Conservation (phyloP, 2,797 vertebrate genomes). For the Anguilla obscura region DNA sequence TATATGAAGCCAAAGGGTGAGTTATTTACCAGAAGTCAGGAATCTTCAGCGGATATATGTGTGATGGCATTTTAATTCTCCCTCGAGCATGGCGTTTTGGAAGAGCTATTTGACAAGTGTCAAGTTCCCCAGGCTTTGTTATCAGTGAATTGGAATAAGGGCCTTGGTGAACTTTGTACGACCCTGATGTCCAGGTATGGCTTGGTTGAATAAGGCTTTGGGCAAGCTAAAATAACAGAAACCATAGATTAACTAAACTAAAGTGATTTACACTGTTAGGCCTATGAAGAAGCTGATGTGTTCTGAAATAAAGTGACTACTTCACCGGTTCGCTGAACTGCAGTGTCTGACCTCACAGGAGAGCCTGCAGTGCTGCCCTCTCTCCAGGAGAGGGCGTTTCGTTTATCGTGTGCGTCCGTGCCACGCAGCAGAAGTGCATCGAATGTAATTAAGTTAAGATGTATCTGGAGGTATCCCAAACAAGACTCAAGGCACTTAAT, state of each 20-base stretch:
- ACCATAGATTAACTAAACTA: background rate
- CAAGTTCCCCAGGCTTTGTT: background rate
- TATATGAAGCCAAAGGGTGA: background rate
- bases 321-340: background rate
- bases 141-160: background rate
- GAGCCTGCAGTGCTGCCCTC: background rate
- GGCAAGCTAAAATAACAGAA: background rate
- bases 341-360: background rate
- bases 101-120: background rate
- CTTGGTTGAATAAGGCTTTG: background rate
- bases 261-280: background rate
- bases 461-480: background rate
- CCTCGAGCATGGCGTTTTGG: background rate
- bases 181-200: background rate
- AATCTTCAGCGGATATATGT: background rate
- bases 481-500: slow-evolving; percentile 6
- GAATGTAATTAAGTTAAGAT: slow-evolving; percentile 16
- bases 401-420: background rate
- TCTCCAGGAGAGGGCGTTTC: slow-evolving; percentile 15
- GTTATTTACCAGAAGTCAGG: slow-evolving; percentile 4
- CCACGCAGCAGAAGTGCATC: background rate
- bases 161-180: background rate
- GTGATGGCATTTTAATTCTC: background rate
- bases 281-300: background rate
- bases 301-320: background rate